A percentile compares a stretch with the other conserved stretches of the same genome.
phyloP scores from a whole-genome alignment of 2,888 invertebrate genomes.

The Microplitis manilae region DNA sequence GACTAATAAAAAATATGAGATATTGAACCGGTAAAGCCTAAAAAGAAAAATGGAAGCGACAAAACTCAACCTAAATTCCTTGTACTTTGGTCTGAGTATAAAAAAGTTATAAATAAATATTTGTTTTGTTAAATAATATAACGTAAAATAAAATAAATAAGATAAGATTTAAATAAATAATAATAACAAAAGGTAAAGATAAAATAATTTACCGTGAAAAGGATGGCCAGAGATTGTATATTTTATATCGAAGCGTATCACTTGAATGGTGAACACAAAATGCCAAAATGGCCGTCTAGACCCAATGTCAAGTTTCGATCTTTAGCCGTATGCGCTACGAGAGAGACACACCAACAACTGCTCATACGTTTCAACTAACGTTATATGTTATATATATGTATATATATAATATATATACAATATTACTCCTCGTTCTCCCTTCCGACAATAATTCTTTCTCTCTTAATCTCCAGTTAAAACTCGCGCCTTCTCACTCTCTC shows the following conservation, averaged over 20 bases:
- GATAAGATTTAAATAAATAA: not conserved
- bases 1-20: not conserved
- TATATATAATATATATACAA: not conserved
- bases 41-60: not conserved
- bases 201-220: slow-evolving; percentile 61
- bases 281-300: slow-evolving; percentile 74
- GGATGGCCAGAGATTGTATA: slow-evolving; percentile 65
- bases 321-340: slow-evolving; percentile 41
- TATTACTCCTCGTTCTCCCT: slow-evolving; percentile 9
- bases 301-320: slow-evolving; percentile 64
- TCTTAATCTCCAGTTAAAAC: slow-evolving; percentile 14
- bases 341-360: slow-evolving; percentile 25
- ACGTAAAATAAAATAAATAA: slow-evolving; percentile 31
- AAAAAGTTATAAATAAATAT: slow-evolving; percentile 2
- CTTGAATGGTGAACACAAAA: slow-evolving; percentile 67
- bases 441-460: slow-evolving; percentile 36
- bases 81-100: not conserved
- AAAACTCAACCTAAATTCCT: not conserved
- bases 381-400: not conserved
- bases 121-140: slow-evolving; percentile 21
- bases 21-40: not conserved
- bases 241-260: slow-evolving; percentile 57
- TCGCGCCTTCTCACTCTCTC: slow-evolving; percentile 28
- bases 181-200: slow-evolving; percentile 31
- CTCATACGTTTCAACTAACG: not conserved